Evolutionary conservation across 35 echinoderm and acorn worm genomes (phyloP).

Genomic region (Eucidaris tribuloides): DNA sequence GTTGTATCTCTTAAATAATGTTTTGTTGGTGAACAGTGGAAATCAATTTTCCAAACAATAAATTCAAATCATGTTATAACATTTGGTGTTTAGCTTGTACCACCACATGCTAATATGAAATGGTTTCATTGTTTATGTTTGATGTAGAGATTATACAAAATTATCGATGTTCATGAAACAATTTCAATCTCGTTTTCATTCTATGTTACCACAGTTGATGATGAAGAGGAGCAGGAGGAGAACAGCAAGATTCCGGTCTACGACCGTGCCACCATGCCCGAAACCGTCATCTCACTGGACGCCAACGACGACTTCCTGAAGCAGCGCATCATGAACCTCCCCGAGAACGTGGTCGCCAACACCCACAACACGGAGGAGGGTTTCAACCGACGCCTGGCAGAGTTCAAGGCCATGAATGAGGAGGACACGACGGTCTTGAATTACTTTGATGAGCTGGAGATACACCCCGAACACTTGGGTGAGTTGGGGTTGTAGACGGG

Average conservation of each 20-base stretch:
- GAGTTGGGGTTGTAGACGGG: too few species aligned
- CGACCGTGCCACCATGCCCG: conserved; percentile 87
- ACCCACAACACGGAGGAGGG: conserved; percentile 99
- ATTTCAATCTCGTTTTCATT: too few species aligned
- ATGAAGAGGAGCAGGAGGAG: conserved; percentile 97
- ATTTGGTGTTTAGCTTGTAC: too few species aligned
- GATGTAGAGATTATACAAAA: too few species aligned
- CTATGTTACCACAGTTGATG: too few species aligned
- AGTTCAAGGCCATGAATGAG: conserved; percentile 90
- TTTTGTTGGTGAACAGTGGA: too few species aligned
- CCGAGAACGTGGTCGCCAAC: conserved; percentile 75
- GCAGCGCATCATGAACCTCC: conserved; percentile 91
- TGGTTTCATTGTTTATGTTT: too few species aligned
- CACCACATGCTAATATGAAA: background rate
- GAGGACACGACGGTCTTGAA: conserved; percentile 94
- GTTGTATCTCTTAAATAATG: too few species aligned
- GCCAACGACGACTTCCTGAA: conserved; percentile 90
- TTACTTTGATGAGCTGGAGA: conserved; percentile 98
- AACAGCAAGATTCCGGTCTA: conserved; percentile 82
- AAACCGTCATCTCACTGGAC: conserved; percentile 82
- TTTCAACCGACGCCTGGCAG: conserved; percentile 59
- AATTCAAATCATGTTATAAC: background rate
- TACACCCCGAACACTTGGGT: conserved; percentile 93
- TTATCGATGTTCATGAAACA: too few species aligned
- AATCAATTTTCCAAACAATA: background rate